Base-by-base conservation (phyloP, 2,888 invertebrate species). In the Cheilosia urbana region DNA sequence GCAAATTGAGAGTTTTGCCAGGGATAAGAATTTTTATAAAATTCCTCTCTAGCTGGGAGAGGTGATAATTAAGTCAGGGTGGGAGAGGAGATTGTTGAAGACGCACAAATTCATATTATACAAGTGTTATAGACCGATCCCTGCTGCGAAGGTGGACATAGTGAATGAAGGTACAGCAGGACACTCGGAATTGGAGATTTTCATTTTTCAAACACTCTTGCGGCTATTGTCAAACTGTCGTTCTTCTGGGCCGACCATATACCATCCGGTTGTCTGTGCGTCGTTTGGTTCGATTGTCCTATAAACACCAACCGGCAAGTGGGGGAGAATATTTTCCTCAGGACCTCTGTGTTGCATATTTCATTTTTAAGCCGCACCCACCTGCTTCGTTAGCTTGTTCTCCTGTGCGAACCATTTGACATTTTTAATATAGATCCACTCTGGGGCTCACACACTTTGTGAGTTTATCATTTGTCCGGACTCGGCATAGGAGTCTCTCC, bases 381-480 rank as follows among this genome's bases (percentile, higher is more conserved):
- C 62, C 57, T 66, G 47, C 21, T 34, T 19, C 42, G 30, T 63
- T 63, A 27, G 51, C 45, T 58, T 30, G 49, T 45, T 55, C 21
- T 55, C 21, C 63, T 47, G 21, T 27, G 2, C 7, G 24, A 47
- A 71, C 71, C 53, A 82, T 77, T 82, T 78, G 60, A 68, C 60
- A 62, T 62, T 21, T 72, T 62, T 65, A 77, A 77, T 72, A 77
- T 65, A 73, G 60, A 82, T 55, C 72, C 40, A 34, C 30, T 30
- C 30, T 30, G 30, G 62, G 60, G 42, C 55, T 60, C 53, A 65
- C 63, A 71, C 53, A 65, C 63, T 66, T 77, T 66, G 77, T 77
- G 78, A 72, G 78, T 71, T 77, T 82, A 82, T 72, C 78, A 83
- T 83, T 72, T 62, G 65, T 42, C 49, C 37, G 63, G 30, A 75